phyloP scores from a whole-genome alignment of 1,140 invertebrate species.

The Zaprionus tsacasi region DNA sequence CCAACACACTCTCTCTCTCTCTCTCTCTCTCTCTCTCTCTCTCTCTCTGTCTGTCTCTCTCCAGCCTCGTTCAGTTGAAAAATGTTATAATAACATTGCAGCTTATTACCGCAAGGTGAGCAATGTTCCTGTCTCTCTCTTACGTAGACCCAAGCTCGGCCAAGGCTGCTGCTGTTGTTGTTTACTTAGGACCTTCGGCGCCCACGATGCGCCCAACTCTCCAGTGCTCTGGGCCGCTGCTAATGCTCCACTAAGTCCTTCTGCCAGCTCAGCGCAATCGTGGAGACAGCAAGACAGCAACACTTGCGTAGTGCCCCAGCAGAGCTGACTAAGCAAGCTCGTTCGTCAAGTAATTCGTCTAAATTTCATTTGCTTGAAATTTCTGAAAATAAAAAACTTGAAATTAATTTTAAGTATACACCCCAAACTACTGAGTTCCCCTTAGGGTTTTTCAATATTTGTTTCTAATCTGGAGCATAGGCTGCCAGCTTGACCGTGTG shows the following conservation, averaged over 20 bases:
- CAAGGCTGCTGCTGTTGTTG: constrained; percentile 11
- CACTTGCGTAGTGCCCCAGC: not conserved
- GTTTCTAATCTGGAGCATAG: not conserved
- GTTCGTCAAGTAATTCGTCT: constrained; percentile 2
- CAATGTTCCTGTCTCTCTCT: constrained; percentile 33
- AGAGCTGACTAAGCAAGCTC: constrained; percentile 11
- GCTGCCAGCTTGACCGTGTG: not conserved
- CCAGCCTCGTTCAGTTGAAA: constrained; percentile 6
- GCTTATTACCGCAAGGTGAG: constrained; percentile 66
- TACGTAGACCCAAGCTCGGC: constrained; percentile 12
- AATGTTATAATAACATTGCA: constrained; percentile 69
- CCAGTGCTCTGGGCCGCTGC: constrained; percentile 35
- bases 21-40: not conserved
- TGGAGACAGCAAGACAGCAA: constrained; percentile 1
- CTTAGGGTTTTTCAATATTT: not conserved
- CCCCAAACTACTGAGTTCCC: not conserved
- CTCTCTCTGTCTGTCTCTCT: too few species aligned
- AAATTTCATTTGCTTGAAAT: not conserved
- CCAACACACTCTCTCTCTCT: not conserved
- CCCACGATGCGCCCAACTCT: constrained; percentile 7
- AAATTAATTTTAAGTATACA: not conserved
- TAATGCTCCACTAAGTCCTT: constrained; percentile 51
- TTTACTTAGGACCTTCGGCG: constrained; percentile 59
- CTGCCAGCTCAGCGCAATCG: constrained; percentile 42
- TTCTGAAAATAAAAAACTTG: not conserved